Evolutionary conservation across 2,113 vertebrate genomes (phyloP).

Genomic region (Festucalex cinctus): DNA sequence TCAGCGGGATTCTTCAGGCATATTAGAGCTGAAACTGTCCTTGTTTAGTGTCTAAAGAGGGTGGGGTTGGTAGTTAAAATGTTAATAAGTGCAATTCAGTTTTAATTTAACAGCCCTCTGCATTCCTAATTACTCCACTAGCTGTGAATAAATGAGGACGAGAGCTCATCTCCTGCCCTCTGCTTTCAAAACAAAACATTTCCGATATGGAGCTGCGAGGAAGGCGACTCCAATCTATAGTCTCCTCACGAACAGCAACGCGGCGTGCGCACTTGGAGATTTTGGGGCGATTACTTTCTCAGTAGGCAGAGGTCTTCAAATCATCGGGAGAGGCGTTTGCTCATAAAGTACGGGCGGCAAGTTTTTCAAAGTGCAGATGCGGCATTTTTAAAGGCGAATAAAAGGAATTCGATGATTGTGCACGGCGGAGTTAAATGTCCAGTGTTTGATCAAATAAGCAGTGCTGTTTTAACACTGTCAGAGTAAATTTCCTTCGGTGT

Average conservation of each 20-base stretch:
- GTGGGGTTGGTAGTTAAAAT: conserved; percentile 81
- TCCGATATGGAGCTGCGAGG: conserved; percentile 52
- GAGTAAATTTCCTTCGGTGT: too few species aligned
- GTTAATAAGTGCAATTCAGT: conserved; percentile 81
- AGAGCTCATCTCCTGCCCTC: conserved; percentile 69
- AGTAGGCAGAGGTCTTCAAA: conserved; percentile 49
- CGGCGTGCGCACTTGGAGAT: conserved; percentile 43
- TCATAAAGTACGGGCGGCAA: conserved; percentile 36
- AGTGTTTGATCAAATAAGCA: too few species aligned
- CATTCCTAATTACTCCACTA: conserved; percentile 81
- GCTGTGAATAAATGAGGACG: conserved; percentile 80
- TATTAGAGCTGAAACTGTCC: conserved; percentile 74
- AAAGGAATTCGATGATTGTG: conserved; percentile 25
- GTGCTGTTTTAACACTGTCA: too few species aligned
- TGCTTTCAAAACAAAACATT: conserved; percentile 62
- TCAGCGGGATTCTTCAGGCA: conserved; percentile 65
- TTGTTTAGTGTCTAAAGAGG: conserved; percentile 77
- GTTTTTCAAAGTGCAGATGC: conserved; percentile 33
- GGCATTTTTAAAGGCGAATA: conserved; percentile 1
- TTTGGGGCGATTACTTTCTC: conserved; percentile 58
- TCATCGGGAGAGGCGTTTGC: conserved; percentile 24
- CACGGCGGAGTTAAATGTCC: too few species aligned
- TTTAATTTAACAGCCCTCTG: conserved; percentile 82
- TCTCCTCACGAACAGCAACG: conserved; percentile 50
- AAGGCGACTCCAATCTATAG: conserved; percentile 50